Evolutionary conservation across 2,797 vertebrate species (phyloP), one percentile per base, ranked within the genome.

Genomic region (Chromobotia macracanthus): DNA sequence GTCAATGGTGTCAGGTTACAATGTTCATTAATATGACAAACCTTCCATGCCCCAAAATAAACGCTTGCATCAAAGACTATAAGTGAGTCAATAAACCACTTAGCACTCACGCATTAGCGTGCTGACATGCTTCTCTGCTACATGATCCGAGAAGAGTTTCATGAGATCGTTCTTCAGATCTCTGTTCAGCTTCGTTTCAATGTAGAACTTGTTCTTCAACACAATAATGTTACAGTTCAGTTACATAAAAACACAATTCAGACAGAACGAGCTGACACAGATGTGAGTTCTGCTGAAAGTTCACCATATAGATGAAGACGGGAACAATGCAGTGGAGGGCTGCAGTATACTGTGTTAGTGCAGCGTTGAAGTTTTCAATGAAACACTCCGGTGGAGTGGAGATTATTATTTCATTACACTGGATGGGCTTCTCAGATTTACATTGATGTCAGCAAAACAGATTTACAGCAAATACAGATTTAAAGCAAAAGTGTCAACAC

Each of bases 171-270:
- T 96, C 90, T 92, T 95, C 84, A 99, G 91, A 92, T 99, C 96
- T 91, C 96, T 92, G 92, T 99, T 98, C 75, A 99, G 94, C 90
- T 99, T 98, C 19, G 96, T 96, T 93, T 99, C 97, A 69, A 99
- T 97, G 93, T 99, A 99, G 93, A 98, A 99, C 92, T 99, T 99
- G 94, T 97, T 99, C 97, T 99, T 90, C n/a, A 72, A 72, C 16
- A 69, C 16, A 79, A n/a, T n/a, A n/a, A n/a, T n/a, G n/a, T n/a
- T n/a, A n/a, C n/a, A n/a, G n/a, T n/a, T n/a, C n/a, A n/a, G n/a
- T n/a, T n/a, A n/a, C 18, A 48, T 11, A 2, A 18, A 13, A 38
- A 44, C 18, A 44, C 8, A 23, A 51, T n/a, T n/a, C n/a, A n/a
- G n/a, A n/a, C n/a, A n/a, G n/a, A n/a, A n/a, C n/a, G n/a, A n/a